phyloP scores from a whole-genome alignment of 2,888 invertebrate species.

The Cancer borealis region DNA sequence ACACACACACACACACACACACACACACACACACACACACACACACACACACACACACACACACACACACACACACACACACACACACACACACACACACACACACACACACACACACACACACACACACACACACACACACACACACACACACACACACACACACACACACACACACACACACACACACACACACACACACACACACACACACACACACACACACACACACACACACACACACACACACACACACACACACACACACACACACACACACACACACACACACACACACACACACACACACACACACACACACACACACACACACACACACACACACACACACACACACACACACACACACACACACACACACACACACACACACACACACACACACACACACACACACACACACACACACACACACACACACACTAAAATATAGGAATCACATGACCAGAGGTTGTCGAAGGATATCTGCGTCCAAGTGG shows the following conservation, averaged over 20 bases:
- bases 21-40: too few species aligned
- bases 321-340: neutral
- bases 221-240: constrained; percentile 41
- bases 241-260: constrained; percentile 18
- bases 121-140: too few species aligned
- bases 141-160: too few species aligned
- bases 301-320: constrained; percentile 6
- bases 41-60: too few species aligned
- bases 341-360: constrained; percentile 27
- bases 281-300: neutral
- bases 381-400: neutral
- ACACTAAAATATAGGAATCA: neutral
- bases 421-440: constrained; percentile 35
- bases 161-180: too few species aligned
- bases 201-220: neutral
- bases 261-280: constrained; percentile 78
- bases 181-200: too few species aligned
- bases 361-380: neutral
- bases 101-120: too few species aligned
- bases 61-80: too few species aligned
- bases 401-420: constrained; percentile 43
- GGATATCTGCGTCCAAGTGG: too few species aligned
- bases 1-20: too few species aligned
- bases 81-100: too few species aligned
- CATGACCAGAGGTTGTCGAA: too few species aligned